Evolutionary conservation across 2,797 vertebrate species (phyloP), one percentile per base, ranked within the genome.

Genomic region (Hipposideros larvatus): DNA sequence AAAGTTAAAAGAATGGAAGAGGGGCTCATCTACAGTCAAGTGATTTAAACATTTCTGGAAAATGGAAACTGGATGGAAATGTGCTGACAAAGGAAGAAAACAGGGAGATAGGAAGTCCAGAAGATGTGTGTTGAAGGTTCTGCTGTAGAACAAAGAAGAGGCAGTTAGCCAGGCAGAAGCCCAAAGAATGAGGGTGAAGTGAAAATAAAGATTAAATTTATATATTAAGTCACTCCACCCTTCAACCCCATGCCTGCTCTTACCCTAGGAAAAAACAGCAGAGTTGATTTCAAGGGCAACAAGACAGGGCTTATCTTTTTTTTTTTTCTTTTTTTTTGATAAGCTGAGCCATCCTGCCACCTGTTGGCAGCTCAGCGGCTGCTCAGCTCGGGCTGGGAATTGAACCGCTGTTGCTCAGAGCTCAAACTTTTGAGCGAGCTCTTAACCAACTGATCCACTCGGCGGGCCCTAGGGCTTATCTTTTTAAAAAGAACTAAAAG

Each of bases 1-100:
- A 90, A 75, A 90, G 7, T 51, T 77, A 63, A 61, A 78, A 86
- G 28, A 89, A 87, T 31, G 31, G 37, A 86, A 74, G 34, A 93
- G 41, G 6, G 46, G 4, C 14, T 26, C 21, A 68, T 34, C 48
- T 86, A 13, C 31, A 73, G 8, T 85, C 31, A 63, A 34, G 10
- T 16, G n/a, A 70, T 34, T 51, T 78, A 63, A 79, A 85, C 5
- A 65, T 34, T 85, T 68, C n/a, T 53, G 7, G 46, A 86, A 90
- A 74, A 28, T 26, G 7, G 66, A 92, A 96, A 85, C 6, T 55
- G 21, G 28, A 66, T n/a, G 53, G 31, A 61, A 82, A 55, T 13
- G 11, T 34, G 7, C 11, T 37, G 2, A 31, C 43, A 31, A 37
- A n/a, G n/a, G 31, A 68, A 43, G 37, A 65, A 3, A 68, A 2